Conservation (phyloP, 1,140 invertebrate genomes). For the Neelides sp. region DNA sequence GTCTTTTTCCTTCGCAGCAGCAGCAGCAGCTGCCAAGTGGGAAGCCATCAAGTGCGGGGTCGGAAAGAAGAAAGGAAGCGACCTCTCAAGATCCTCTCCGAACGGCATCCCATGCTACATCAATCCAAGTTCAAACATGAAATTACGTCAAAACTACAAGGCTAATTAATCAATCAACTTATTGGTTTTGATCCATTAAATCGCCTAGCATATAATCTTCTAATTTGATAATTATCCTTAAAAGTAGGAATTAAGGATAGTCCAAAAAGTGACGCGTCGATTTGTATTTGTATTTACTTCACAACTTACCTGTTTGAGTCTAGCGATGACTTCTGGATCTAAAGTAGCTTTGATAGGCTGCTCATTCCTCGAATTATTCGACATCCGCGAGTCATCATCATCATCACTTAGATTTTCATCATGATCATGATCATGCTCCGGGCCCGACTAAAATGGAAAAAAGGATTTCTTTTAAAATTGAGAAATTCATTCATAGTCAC, state of each 20-base stretch:
- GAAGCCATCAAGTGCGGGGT: constrained; percentile 28
- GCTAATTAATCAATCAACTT: no score
- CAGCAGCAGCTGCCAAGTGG: constrained; percentile 30
- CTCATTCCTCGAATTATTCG: constrained; percentile 27
- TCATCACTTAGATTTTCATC: constrained; percentile 25
- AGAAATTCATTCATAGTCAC: not conserved
- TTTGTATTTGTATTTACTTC: no score
- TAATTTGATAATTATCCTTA: not conserved
- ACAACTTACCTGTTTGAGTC: constrained; percentile 29
- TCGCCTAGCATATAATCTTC: no score
- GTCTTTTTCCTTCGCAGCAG: constrained; percentile 29
- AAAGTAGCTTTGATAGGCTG: constrained; percentile 29
- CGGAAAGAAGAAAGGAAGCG: constrained; percentile 24
- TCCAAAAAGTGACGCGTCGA: no score
- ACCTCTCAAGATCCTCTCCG: constrained; percentile 24
- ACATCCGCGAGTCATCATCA: constrained; percentile 31
- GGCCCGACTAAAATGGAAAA: constrained; percentile 27
- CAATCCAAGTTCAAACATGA: not conserved
- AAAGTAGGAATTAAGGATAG: not conserved
- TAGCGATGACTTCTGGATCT: constrained; percentile 29
- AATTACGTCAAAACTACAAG: no score
- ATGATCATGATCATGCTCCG: constrained; percentile 25
- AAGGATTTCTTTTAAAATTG: not conserved
- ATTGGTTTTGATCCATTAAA: no score
- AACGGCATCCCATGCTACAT: constrained; percentile 25